A percentile compares a stretch with the other conserved stretches of the same genome.
These are phyloP conservation scores for Cataglyphis altisquamis DNA, from an alignment of 2,888 invertebrate genomes.

Conservation along the genomic window DNA sequence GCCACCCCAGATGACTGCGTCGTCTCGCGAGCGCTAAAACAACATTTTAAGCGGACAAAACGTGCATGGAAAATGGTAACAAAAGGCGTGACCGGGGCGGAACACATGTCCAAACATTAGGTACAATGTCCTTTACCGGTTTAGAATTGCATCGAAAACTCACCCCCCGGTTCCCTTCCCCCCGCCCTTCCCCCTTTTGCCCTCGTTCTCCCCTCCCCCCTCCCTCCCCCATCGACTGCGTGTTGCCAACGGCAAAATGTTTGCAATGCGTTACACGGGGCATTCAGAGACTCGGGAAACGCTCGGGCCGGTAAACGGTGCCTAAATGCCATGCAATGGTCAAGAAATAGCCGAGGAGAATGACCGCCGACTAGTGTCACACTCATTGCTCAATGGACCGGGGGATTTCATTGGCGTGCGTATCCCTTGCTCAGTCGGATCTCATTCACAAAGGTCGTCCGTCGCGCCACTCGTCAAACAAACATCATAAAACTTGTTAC, in stretches of 20 bases:
- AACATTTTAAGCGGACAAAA: constrained; percentile 84
- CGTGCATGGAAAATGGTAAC: constrained; percentile 85
- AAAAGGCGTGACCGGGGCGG: constrained; percentile 86
- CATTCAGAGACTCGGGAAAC: constrained; percentile 78
- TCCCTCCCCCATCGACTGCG: constrained; percentile 42
- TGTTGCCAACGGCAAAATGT: constrained; percentile 80
- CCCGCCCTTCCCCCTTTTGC: constrained; percentile 15
- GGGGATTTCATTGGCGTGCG: constrained; percentile 11
- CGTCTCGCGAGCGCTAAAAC: constrained; percentile 77
- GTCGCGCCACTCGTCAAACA: constrained; percentile 23
- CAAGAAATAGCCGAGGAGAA: constrained; percentile 78
- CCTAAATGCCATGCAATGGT: constrained; percentile 79
- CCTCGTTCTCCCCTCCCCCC: constrained; percentile 18
- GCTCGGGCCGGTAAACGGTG: constrained; percentile 74
- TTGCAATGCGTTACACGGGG: constrained; percentile 84
- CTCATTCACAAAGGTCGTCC: constrained; percentile 40
- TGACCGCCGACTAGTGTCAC: constrained; percentile 63
- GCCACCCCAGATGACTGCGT: constrained; percentile 53
- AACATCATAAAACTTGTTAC: constrained; percentile 47
- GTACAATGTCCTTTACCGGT: constrained; percentile 83
- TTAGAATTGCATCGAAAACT: constrained; percentile 74
- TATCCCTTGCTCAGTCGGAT: background rate
- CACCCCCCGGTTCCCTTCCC: constrained; percentile 63
- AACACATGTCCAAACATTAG: constrained; percentile 86
- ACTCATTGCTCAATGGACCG: constrained; percentile 40